Evolutionary conservation across 2,888 invertebrate genomes (phyloP).

Genomic region (Arctia plantaginis): DNA sequence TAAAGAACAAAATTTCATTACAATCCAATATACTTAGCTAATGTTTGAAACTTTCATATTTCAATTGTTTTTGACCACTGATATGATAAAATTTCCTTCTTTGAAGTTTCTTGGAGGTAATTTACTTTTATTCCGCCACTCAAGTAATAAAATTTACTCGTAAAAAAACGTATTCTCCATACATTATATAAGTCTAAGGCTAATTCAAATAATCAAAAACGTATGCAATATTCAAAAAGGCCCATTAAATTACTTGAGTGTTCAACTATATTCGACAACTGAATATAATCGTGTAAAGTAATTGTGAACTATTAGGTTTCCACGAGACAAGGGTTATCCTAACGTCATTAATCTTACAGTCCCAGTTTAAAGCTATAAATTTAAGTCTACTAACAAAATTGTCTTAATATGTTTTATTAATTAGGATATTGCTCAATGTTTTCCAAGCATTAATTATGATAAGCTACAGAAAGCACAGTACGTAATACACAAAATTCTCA

Average conservation of each 20-base stretch:
- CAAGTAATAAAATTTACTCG: no score
- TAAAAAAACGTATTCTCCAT: neutral
- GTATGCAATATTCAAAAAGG: neutral
- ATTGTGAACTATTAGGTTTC: constrained; percentile 22
- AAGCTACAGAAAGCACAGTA: neutral
- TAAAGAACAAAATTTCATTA: no score
- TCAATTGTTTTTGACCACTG: no score
- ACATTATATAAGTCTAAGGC: neutral
- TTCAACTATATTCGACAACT: neutral
- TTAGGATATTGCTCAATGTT: constrained; percentile 3
- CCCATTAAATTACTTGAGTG: neutral
- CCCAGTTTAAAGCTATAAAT: constrained; percentile 18
- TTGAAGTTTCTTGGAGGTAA: no score
- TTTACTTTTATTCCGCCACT: no score
- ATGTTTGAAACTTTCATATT: no score
- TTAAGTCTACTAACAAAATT: constrained; percentile 17
- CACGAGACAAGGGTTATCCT: constrained; percentile 20
- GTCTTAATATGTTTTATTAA: constrained; percentile 14
- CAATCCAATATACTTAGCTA: no score
- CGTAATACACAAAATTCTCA: neutral
- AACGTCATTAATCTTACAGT: constrained; percentile 16
- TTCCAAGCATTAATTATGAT: neutral
- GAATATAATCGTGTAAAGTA: constrained; percentile 18
- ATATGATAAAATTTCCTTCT: no score
- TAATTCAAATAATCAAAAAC: neutral